Conservation (phyloP, 2,797 vertebrate genomes). For the Sebastes glaucus region DNA sequence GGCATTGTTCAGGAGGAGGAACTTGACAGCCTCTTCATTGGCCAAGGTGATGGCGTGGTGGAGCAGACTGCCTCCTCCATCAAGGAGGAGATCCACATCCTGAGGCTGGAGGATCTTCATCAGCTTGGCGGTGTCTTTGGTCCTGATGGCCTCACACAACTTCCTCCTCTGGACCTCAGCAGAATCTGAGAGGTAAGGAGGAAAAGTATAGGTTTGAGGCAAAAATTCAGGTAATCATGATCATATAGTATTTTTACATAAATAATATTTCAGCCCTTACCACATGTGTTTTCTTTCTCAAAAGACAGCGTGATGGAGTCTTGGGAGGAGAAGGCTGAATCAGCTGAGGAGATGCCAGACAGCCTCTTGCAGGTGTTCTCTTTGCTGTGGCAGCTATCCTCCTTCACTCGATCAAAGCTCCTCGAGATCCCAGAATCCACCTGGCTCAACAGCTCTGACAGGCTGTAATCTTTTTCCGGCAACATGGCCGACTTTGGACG, state of each 20-base stretch:
- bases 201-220: neutral
- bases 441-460: slow-evolving; percentile 93
- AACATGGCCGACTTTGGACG: slow-evolving; percentile 86
- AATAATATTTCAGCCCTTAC: slow-evolving; percentile 67
- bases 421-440: slow-evolving; percentile 94
- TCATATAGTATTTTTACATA: neutral
- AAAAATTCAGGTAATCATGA: neutral
- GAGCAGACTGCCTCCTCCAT: slow-evolving; percentile 89
- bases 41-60: slow-evolving; percentile 89
- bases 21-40: slow-evolving; percentile 96
- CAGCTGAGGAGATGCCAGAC: slow-evolving; percentile 95
- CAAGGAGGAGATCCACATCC: slow-evolving; percentile 93
- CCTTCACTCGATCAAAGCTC: slow-evolving; percentile 89
- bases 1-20: slow-evolving; percentile 94
- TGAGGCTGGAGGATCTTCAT: slow-evolving; percentile 99
- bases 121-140: slow-evolving; percentile 91
- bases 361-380: slow-evolving; percentile 91
- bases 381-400: slow-evolving; percentile 88
- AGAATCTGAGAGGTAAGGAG: slow-evolving; percentile 81
- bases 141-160: slow-evolving; percentile 91
- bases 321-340: slow-evolving; percentile 97
- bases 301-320: slow-evolving; percentile 95
- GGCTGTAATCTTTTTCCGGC: slow-evolving; percentile 91
- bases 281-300: slow-evolving; percentile 90
- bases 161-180: slow-evolving; percentile 93